These are phyloP conservation scores for Proterorhinus semilunaris DNA, from an alignment of 2,113 vertebrate species.

Conservation along the genomic window DNA sequence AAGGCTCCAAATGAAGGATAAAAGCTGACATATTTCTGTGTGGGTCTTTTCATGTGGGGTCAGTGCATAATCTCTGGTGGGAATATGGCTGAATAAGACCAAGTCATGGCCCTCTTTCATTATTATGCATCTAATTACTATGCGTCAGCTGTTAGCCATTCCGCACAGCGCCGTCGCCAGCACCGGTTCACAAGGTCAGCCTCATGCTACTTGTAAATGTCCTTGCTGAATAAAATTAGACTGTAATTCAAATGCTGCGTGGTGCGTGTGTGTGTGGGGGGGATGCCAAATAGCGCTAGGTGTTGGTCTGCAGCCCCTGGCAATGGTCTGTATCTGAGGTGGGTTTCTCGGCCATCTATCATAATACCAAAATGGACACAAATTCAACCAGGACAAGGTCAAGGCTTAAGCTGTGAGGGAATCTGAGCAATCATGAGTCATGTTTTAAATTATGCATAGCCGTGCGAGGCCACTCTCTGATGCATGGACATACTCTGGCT, in stretches of 20 bases:
- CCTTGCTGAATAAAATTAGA: conserved; percentile 63
- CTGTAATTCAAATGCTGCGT: conserved; percentile 41
- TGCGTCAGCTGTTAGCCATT: conserved; percentile 46
- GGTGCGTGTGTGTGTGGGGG: conserved; percentile 22
- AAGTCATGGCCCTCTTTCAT: conserved; percentile 46
- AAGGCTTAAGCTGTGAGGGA: conserved; percentile 36
- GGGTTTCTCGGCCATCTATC: neutral
- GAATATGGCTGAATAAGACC: conserved; percentile 54
- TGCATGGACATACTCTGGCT: neutral
- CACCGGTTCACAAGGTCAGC: conserved; percentile 56
- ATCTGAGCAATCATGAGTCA: conserved; percentile 65
- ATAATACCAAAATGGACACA: conserved; percentile 36
- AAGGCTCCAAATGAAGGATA: conserved; percentile 32
- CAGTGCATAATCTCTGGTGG: conserved; percentile 44
- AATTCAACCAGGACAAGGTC: conserved; percentile 39
- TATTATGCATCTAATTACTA: conserved; percentile 54
- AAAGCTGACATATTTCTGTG: conserved; percentile 46
- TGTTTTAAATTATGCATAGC: conserved; percentile 60
- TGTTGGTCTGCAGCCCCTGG: conserved; percentile 37
- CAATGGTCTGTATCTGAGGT: conserved; percentile 17
- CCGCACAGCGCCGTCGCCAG: conserved; percentile 40
- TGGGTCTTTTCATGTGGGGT: conserved; percentile 40
- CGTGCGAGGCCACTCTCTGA: conserved; percentile 11
- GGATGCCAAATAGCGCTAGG: conserved; percentile 7
- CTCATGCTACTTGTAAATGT: conserved; percentile 59